Conservation (phyloP, 2,797 vertebrate species). For the Falco novaeseelandiae region DNA sequence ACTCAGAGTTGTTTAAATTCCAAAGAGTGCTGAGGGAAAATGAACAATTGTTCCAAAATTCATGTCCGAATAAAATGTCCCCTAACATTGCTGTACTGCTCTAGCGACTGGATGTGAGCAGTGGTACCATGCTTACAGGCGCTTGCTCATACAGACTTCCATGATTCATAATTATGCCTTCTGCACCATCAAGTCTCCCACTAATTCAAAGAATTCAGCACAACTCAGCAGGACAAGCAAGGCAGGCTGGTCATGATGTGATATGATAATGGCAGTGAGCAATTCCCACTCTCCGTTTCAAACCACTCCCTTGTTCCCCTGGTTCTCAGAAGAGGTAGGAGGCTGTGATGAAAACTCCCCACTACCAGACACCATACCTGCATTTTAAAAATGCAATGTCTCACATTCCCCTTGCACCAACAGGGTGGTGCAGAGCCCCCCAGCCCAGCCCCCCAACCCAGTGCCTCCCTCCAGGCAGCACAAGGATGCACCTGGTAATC, state of each 20-base stretch:
- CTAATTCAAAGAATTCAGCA: not conserved
- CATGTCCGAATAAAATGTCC: not conserved
- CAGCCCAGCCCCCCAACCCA: not conserved
- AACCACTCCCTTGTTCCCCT: not conserved
- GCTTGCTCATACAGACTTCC: not conserved
- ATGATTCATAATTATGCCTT: not conserved
- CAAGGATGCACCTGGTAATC: accelerated
- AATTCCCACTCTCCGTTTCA: not conserved
- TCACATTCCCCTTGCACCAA: not conserved
- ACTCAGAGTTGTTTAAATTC: not conserved
- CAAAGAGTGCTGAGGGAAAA: not conserved
- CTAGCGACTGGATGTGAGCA: not conserved
- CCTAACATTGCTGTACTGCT: not conserved
- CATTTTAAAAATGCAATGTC: not conserved
- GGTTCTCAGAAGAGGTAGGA: not conserved
- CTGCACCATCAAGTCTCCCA: not conserved
- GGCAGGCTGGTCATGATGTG: not conserved
- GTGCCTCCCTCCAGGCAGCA: not conserved
- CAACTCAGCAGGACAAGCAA: not conserved
- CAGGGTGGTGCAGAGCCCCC: not conserved
- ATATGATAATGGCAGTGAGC: not conserved
- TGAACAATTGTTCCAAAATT: not conserved
- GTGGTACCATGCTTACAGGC: accelerated
- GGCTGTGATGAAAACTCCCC: not conserved
- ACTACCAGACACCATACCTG: not conserved